phyloP scores from a whole-genome alignment of 53 echinoderm and acorn worm genomes.

The Henricia sp. region DNA sequence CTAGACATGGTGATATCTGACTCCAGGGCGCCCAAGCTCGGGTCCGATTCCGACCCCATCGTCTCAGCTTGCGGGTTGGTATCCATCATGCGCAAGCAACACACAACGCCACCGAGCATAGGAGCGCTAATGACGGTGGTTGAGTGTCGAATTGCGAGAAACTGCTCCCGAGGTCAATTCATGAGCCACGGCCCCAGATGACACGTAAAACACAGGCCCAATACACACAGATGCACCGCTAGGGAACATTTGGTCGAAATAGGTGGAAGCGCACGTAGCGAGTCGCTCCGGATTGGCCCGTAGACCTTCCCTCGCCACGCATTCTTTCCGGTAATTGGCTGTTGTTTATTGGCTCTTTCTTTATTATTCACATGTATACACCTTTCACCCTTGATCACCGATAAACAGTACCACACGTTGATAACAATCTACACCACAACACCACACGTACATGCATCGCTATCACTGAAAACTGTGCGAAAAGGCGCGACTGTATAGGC shows the following conservation, averaged over 20 bases:
- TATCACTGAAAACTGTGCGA: too few relatives aligned
- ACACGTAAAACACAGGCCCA: not conserved
- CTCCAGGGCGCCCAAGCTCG: constrained; percentile 67
- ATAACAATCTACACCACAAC: too few relatives aligned
- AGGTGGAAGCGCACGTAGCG: constrained; percentile 1
- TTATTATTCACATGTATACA: too few relatives aligned
- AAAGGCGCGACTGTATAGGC: too few relatives aligned
- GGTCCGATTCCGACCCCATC: constrained; percentile 69
- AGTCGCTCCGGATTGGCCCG: constrained; percentile 16
- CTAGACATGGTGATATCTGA: constrained; percentile 69
- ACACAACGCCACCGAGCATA: too few relatives aligned
- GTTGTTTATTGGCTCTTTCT: not conserved
- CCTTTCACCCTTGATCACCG: too few relatives aligned
- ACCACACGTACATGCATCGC: too few relatives aligned
- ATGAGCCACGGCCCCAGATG: constrained; percentile 15
- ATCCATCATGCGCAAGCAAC: constrained; percentile 28
- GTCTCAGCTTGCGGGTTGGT: constrained; percentile 74
- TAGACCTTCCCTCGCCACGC: too few relatives aligned
- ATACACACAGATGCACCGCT: not conserved
- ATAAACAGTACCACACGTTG: too few relatives aligned
- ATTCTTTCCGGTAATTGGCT: constrained; percentile 50
- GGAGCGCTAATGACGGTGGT: too few relatives aligned
- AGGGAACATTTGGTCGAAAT: too few relatives aligned
- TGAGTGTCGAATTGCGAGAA: constrained; percentile 50
- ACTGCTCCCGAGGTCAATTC: constrained; percentile 47